Evolutionary conservation across 92 coral and sea anemone species (phyloP).

Genomic region (Nematostella vectensis): DNA sequence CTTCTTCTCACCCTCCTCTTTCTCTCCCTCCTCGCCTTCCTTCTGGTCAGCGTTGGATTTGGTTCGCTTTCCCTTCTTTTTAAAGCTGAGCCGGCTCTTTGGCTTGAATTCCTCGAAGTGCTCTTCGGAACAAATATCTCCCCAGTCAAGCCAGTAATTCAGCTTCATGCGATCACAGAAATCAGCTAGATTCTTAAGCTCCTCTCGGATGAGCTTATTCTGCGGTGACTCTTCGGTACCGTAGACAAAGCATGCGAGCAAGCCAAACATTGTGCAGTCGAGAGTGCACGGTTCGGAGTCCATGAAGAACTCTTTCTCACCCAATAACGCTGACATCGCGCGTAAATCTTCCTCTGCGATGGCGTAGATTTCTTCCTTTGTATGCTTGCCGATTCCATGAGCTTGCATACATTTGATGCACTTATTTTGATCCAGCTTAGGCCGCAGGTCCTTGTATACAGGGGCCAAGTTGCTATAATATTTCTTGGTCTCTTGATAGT

Average conservation of each 20-base stretch:
- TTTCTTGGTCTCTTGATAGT: conserved; percentile 96
- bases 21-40: conserved; percentile 40
- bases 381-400: conserved; percentile 93
- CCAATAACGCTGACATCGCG: conserved; percentile 64
- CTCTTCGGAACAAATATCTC: conserved; percentile 82
- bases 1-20: conserved; percentile 25
- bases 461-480: conserved; percentile 88
- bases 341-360: conserved; percentile 89
- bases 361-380: conserved; percentile 86
- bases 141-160: conserved; percentile 88
- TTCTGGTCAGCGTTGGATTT: conserved; percentile 45
- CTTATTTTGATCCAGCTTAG: conserved; percentile 92
- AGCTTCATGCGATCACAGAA: conserved; percentile 95
- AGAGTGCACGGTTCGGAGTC: conserved; percentile 76
- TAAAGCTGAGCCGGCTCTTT: conserved; percentile 69
- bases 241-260: conserved; percentile 78
- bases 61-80: conserved; percentile 54
- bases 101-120: conserved; percentile 82
- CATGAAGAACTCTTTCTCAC: conserved; percentile 91
- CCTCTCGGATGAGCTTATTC: conserved; percentile 72
- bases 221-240: conserved; percentile 88
- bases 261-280: conserved; percentile 96
- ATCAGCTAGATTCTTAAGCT: conserved; percentile 66
- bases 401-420: conserved; percentile 96
- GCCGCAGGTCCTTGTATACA: conserved; percentile 69